A percentile compares a stretch with the other conserved stretches of the same genome.
phyloP scores from a whole-genome alignment of 2,113 vertebrate species.

The Onychorhynchus coronatus region DNA sequence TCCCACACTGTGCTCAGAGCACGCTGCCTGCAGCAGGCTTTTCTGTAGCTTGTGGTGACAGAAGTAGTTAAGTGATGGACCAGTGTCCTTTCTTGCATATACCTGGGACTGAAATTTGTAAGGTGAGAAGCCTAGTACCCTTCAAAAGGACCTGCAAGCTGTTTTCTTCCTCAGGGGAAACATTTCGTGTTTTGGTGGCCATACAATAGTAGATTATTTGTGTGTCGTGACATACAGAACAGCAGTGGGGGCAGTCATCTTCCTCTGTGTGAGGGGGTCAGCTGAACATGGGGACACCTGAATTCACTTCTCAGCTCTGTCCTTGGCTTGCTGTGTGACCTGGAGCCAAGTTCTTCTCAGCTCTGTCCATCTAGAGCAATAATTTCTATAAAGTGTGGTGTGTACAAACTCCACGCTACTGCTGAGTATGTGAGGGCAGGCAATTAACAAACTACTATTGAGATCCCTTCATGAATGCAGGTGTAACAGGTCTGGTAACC shows the following conservation, averaged over 20 bases:
- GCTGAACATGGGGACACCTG: not conserved
- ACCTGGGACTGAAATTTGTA: not conserved
- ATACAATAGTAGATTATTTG: not conserved
- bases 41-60: not conserved
- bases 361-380: not conserved
- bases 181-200: not conserved
- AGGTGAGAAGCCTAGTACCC: not conserved
- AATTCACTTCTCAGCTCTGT: not conserved
- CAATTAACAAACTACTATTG: not conserved
- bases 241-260: not conserved
- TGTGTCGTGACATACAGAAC: not conserved
- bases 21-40: not conserved
- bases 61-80: not conserved
- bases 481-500: not conserved
- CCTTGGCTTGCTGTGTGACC: not conserved
- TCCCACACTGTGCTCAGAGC: not conserved
- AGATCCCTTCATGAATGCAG: not conserved
- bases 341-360: not conserved
- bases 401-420: no score
- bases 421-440: not conserved
- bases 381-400: not conserved
- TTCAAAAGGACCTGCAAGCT: not conserved
- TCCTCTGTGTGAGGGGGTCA: not conserved
- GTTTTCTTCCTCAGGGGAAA: not conserved
- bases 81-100: not conserved